Conservation (phyloP, 2,888 invertebrate genomes). For the Ferrisia virgata region DNA sequence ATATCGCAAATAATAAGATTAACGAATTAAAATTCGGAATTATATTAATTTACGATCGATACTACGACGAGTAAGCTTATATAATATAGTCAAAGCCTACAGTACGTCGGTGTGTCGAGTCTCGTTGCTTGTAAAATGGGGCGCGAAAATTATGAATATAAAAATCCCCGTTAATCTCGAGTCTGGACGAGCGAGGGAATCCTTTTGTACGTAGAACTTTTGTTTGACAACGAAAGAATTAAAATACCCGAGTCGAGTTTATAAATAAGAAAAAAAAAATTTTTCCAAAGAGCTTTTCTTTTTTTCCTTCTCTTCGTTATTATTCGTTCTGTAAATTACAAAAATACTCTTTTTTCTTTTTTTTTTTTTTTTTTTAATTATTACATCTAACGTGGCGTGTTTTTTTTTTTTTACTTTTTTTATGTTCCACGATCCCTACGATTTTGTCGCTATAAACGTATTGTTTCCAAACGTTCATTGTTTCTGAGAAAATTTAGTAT, state of each 20-base stretch:
- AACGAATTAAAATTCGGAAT: slow-evolving; percentile 5
- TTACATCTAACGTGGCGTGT: not conserved
- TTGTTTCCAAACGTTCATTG: not conserved
- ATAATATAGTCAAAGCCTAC: not conserved
- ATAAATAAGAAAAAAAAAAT: not conserved
- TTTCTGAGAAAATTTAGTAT: not conserved
- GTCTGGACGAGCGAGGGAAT: not conserved
- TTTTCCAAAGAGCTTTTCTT: not conserved
- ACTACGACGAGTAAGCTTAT: not conserved
- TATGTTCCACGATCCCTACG: no score
- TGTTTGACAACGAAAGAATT: not conserved
- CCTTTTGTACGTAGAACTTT: not conserved
- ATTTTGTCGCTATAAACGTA: not conserved
- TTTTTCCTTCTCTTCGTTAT: not conserved
- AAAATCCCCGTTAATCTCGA: not conserved
- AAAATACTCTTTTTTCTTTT: not conserved
- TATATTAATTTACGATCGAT: not conserved
- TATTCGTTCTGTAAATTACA: not conserved
- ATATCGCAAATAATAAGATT: not conserved
- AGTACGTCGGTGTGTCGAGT: not conserved
- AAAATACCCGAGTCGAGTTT: not conserved
- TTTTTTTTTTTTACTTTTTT: not conserved
- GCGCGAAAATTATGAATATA: not conserved
- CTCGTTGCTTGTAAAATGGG: not conserved
- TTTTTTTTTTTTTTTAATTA: not conserved